phyloP scores from a whole-genome alignment of 2,113 vertebrate species.

The Muntiacus muntjak region DNA sequence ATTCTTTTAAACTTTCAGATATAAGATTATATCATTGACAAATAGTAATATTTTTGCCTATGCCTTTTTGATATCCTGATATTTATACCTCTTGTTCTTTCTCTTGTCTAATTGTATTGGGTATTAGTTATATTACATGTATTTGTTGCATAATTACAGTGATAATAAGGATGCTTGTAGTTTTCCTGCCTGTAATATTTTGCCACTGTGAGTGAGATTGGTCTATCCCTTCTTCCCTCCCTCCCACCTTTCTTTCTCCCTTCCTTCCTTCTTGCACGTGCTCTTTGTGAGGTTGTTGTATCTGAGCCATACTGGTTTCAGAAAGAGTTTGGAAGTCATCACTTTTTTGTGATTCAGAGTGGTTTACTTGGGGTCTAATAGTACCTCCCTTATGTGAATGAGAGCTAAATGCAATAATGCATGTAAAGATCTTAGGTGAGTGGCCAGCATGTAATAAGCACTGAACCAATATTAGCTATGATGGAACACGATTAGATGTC shows the following conservation, averaged over 20 bases:
- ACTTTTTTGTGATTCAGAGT: background rate
- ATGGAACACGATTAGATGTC: background rate
- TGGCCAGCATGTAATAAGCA: background rate
- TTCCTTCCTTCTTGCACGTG: background rate
- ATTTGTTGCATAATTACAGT: background rate
- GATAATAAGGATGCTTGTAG: background rate
- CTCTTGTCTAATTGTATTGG: background rate
- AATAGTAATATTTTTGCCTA: background rate
- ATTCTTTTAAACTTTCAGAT: background rate
- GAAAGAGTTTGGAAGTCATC: background rate
- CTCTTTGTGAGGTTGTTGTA: background rate
- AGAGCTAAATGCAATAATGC: background rate
- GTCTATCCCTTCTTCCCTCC: background rate
- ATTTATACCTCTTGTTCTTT: background rate
- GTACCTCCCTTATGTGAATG: background rate
- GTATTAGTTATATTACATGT: background rate
- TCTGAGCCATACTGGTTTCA: background rate
- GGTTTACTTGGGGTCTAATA: background rate
- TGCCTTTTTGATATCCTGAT: background rate
- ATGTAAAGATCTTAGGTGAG: background rate
- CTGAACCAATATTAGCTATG: background rate
- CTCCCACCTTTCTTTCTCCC: background rate
- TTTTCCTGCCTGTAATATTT: background rate
- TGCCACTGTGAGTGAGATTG: background rate
- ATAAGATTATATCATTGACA: background rate